Evolutionary conservation across 2,113 vertebrate species (phyloP), one percentile per base, ranked within the genome.

Genomic region (Misgurnus anguillicaudatus): DNA sequence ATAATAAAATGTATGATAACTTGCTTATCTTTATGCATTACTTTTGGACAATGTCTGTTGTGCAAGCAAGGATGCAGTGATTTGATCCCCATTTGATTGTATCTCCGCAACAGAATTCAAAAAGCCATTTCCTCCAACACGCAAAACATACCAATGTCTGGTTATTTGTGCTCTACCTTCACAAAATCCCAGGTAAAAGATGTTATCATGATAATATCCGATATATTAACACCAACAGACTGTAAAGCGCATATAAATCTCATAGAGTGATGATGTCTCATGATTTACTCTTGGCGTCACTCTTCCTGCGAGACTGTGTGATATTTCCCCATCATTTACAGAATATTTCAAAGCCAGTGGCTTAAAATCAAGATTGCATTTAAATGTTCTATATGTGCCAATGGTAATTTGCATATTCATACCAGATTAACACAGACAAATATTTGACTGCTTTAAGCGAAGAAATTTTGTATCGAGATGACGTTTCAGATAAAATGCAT

Each of bases 221-320:
- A 62, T 24, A 80, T 80, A 78, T 80, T 62, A 78, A 68, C 65
- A 21, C 19, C 65, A 4, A n/a, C 38, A 74, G 58, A 53, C 36
- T 45, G 62, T 38, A 47, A 60, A 76, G 21, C 19, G n/a, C 31
- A 39, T 41, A 64, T 77, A 80, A 73, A 67, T 80, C 66, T 80
- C 63, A 31, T 42, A 24, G 17, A 70, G 14, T 19, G 53, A 38
- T 62, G 73, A 51, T 61, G 21, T 77, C 45, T 38, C 41, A 45
- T 77, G 53, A 72, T 66, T 53, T 68, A 65, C 21, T 42, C 69
- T 75, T 64, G 79, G 63, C 19, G 1, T 70, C 9, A 6, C 7
- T 78, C 16, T 10, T 39, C n/a, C 74, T 64, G 69, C 75, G 70
- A 78, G 72, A 45, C 42, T 63, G 17, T 39, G 69, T 47, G 21